A percentile compares a stretch with the other conserved stretches of the same genome.
Evolutionary conservation across 2,888 invertebrate species (phyloP).

Genomic region (Andrena haemorrhoa): DNA sequence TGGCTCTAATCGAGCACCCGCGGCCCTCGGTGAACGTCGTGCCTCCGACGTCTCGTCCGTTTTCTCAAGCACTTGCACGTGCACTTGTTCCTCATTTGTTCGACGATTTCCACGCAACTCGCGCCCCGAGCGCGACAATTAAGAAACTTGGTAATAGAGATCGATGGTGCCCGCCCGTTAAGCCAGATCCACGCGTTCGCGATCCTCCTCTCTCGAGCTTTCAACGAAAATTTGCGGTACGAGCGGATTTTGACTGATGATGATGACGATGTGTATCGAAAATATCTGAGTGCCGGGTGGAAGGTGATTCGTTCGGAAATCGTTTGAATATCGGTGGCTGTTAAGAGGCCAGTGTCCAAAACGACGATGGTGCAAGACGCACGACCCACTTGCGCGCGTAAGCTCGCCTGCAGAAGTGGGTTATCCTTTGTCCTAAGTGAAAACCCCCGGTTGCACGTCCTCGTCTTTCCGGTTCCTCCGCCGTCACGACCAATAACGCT

Average conservation of each 20-base stretch:
- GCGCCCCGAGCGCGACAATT: not conserved
- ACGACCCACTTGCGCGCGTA: slow-evolving; percentile 50
- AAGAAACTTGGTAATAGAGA: not conserved
- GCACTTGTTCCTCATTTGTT: slow-evolving; percentile 72
- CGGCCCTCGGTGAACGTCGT: slow-evolving; percentile 6
- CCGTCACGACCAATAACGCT: slow-evolving; percentile 56
- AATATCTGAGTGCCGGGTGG: not conserved
- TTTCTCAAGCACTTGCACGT: slow-evolving; percentile 72
- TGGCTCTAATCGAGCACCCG: slow-evolving; percentile 39
- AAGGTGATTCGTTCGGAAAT: not conserved
- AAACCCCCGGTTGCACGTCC: slow-evolving; percentile 44
- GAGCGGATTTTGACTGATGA: not conserved
- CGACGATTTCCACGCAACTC: slow-evolving; percentile 24
- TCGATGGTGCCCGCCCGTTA: not conserved
- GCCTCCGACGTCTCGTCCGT: slow-evolving; percentile 71
- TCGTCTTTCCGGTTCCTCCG: slow-evolving; percentile 64
- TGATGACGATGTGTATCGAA: not conserved
- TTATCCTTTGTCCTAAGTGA: slow-evolving; percentile 70
- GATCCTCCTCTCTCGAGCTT: not conserved
- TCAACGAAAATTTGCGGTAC: not conserved
- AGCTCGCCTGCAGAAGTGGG: slow-evolving; percentile 55
- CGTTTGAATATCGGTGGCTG: slow-evolving; percentile 5
- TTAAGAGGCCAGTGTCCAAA: slow-evolving; percentile 22
- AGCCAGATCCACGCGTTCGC: not conserved
- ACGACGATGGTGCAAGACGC: slow-evolving; percentile 49